These are phyloP conservation scores for Athalia rosae DNA, from an alignment of 2,888 invertebrate species.

Conservation along the genomic window DNA sequence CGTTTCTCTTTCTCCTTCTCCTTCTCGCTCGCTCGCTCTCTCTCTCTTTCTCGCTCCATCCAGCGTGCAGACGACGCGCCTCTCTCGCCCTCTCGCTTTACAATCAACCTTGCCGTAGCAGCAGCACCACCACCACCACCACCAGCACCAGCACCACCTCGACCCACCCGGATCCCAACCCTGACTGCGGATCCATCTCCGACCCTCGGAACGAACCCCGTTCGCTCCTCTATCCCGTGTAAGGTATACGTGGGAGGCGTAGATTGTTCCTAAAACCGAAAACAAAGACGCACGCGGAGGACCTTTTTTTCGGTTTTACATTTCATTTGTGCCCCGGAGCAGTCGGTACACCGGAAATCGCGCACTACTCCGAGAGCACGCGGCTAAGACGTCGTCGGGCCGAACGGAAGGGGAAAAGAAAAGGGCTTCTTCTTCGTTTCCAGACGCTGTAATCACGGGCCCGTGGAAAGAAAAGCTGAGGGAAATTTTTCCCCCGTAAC, in stretches of 20 bases:
- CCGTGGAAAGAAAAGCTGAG: too few relatives aligned
- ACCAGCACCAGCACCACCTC: slow-evolving; percentile 56
- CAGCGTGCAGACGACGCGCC: slow-evolving; percentile 40
- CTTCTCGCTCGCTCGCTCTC: slow-evolving; percentile 55
- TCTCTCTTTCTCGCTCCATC: slow-evolving; percentile 37
- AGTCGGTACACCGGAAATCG: not conserved
- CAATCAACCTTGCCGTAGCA: slow-evolving; percentile 69
- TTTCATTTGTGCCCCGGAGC: not conserved
- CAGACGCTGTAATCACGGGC: too few relatives aligned
- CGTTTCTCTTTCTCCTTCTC: slow-evolving; percentile 43
- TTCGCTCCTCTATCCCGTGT: slow-evolving; percentile 9
- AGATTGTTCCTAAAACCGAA: slow-evolving; percentile 42
- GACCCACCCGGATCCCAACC: not conserved
- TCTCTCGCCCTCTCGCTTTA: slow-evolving; percentile 58
- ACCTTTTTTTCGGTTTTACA: not conserved
- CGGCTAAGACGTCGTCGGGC: too few relatives aligned
- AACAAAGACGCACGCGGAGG: slow-evolving; percentile 33
- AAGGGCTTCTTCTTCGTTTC: too few relatives aligned
- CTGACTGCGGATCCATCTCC: slow-evolving; percentile 9
- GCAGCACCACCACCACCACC: slow-evolving; percentile 52
- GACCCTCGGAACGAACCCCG: slow-evolving; percentile 16
- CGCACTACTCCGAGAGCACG: not conserved
- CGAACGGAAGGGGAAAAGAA: too few relatives aligned
- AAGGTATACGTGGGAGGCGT: slow-evolving; percentile 23
- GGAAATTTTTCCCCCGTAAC: too few relatives aligned